Percentiles rank a stretch among this genome's conserved stretches.
phyloP scores from a whole-genome alignment of 2,888 invertebrate species.

The Rhagonycha fulva region DNA sequence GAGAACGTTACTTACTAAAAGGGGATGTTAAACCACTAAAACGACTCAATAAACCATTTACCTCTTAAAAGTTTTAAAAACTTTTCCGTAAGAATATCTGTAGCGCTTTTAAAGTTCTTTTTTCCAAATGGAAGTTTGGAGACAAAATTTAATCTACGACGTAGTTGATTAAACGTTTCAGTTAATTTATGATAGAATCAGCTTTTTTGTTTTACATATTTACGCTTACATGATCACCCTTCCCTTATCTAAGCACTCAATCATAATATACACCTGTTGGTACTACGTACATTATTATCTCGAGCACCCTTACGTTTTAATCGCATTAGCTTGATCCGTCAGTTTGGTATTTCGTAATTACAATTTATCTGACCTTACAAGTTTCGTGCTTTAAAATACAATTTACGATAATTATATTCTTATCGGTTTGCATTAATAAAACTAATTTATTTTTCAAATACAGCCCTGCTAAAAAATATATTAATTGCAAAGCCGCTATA shows the following conservation, averaged over 20 bases:
- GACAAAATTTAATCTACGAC: not conserved
- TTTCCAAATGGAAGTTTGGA: not conserved
- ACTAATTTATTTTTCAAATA: not conserved
- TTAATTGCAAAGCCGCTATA: not conserved
- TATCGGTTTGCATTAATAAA: not conserved
- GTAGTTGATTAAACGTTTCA: not conserved
- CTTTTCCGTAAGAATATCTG: not conserved
- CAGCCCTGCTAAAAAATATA: not conserved
- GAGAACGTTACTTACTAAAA: not conserved
- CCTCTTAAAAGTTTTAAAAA: not conserved
- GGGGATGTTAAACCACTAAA: not conserved
- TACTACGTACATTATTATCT: conserved; percentile 24
- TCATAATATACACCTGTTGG: conserved; percentile 28
- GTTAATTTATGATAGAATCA: not conserved
- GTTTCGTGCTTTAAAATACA: not conserved
- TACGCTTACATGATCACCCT: conserved; percentile 24
- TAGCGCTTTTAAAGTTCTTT: not conserved
- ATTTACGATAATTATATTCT: not conserved
- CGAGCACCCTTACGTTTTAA: conserved; percentile 27
- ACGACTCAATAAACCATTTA: not conserved
- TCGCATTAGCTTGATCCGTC: conserved; percentile 22
- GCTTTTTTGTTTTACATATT: conserved; percentile 10
- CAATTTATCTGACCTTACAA: conserved; percentile 15
- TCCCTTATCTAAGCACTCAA: conserved; percentile 13
- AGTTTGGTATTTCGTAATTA: conserved; percentile 21